These are phyloP conservation scores for Salmo trutta DNA, from an alignment of 2,797 vertebrate species.

Conservation along the genomic window DNA sequence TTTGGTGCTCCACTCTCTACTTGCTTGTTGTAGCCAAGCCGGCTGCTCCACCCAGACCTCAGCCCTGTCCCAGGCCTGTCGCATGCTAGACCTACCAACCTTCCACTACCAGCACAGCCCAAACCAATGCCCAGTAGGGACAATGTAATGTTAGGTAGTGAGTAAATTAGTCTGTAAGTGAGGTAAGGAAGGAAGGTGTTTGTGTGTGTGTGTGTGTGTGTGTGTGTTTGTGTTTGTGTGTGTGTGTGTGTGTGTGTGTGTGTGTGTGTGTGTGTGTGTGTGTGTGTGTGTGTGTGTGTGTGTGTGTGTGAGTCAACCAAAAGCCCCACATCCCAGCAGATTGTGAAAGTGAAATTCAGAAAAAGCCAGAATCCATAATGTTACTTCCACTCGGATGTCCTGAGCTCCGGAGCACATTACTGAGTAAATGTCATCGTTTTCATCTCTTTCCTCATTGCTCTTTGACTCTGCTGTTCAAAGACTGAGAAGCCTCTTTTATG, in stretches of 20 bases:
- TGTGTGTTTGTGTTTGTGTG: not conserved
- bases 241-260: not conserved
- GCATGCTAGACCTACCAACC: not conserved
- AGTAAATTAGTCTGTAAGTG: slow-evolving; percentile 5
- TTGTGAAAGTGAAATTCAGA: not conserved
- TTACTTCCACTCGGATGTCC: slow-evolving; percentile 58
- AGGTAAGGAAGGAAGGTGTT: not conserved
- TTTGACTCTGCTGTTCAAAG: slow-evolving; percentile 59
- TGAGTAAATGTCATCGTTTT: slow-evolving; percentile 67
- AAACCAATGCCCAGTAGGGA: not conserved
- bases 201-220: not conserved
- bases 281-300: slow-evolving; percentile 1
- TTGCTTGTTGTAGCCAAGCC: slow-evolving; percentile 27
- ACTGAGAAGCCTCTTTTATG: slow-evolving; percentile 52
- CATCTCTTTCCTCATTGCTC: slow-evolving; percentile 64
- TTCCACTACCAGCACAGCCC: not conserved
- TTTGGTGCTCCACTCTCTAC: slow-evolving; percentile 7
- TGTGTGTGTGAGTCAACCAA: slow-evolving; percentile 19
- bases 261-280: not conserved
- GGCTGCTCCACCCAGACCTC: slow-evolving; percentile 7
- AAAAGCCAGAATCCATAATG: slow-evolving; percentile 41
- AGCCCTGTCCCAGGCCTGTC: not conserved
- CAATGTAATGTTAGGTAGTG: not conserved
- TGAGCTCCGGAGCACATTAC: slow-evolving; percentile 52
- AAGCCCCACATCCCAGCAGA: not conserved